Percentiles rank a stretch among this genome's conserved stretches.
Conservation (phyloP, 2,888 invertebrate genomes). For the Caenorhabditis drosophilae region DNA sequence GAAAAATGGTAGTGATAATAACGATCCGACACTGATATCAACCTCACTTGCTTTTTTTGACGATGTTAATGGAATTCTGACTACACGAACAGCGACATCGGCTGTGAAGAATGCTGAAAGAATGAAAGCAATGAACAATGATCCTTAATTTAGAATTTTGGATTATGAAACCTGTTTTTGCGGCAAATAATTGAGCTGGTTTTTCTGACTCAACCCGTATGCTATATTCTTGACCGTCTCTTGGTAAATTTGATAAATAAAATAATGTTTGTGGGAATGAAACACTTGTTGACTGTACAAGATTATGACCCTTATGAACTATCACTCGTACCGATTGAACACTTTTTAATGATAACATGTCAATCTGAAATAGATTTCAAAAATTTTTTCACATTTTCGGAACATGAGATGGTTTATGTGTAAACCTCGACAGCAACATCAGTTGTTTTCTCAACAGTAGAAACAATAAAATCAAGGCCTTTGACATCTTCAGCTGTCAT, state of each 20-base stretch:
- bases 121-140: not conserved
- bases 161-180: slow-evolving; percentile 29
- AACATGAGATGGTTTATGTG: too few species aligned
- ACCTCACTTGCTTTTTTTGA: slow-evolving; percentile 34
- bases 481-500: slow-evolving; percentile 52
- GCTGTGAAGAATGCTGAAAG: slow-evolving; percentile 20
- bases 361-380: slow-evolving; percentile 23
- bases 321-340: slow-evolving; percentile 31
- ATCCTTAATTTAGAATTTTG: not conserved
- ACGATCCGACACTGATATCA: slow-evolving; percentile 43
- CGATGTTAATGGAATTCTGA: slow-evolving; percentile 37
- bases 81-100: slow-evolving; percentile 42
- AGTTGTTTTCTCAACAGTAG: slow-evolving; percentile 32
- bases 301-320: slow-evolving; percentile 9
- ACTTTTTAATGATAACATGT: slow-evolving; percentile 17
- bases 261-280: slow-evolving; percentile 38
- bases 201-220: slow-evolving; percentile 47
- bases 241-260: slow-evolving; percentile 30
- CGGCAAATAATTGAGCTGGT: slow-evolving; percentile 33
- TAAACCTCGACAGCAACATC: slow-evolving; percentile 40
- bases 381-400: too few species aligned
- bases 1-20: slow-evolving; percentile 49
- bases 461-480: slow-evolving; percentile 46
- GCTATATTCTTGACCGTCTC: slow-evolving; percentile 38
- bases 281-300: slow-evolving; percentile 20